phyloP scores from a whole-genome alignment of 2,888 invertebrate genomes.

The Acleris holmiana region DNA sequence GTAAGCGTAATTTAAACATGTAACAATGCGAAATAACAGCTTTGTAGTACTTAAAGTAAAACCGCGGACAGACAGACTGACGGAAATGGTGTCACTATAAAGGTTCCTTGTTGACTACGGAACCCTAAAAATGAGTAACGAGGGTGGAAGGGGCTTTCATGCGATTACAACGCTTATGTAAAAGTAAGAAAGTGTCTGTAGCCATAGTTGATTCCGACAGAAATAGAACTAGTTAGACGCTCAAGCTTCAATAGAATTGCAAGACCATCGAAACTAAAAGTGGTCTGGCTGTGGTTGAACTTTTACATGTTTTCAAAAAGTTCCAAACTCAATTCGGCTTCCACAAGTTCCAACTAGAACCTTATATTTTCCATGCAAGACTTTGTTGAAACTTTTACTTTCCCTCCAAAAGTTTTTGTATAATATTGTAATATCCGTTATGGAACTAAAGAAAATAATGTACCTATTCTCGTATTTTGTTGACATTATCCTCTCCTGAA shows the following conservation, averaged over 20 bases:
- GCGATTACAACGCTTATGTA: too few relatives aligned
- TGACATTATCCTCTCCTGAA: too few relatives aligned
- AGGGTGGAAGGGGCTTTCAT: too few relatives aligned
- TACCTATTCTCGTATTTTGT: too few relatives aligned
- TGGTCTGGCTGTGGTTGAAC: conserved; percentile 25
- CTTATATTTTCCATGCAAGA: conserved; percentile 22
- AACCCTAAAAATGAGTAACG: too few relatives aligned
- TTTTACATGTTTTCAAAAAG: conserved; percentile 33
- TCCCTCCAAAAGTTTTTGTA: conserved; percentile 13
- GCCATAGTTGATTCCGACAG: not conserved
- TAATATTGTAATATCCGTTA: conserved; percentile 22
- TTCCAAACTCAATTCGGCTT: conserved; percentile 33
- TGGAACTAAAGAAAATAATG: not conserved
- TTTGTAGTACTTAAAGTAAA: too few relatives aligned
- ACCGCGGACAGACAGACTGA: too few relatives aligned
- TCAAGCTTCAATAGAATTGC: conserved; percentile 12
- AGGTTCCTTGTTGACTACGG: too few relatives aligned
- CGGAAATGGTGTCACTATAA: too few relatives aligned
- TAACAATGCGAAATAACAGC: too few relatives aligned
- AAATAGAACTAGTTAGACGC: not conserved
- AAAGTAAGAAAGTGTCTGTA: too few relatives aligned
- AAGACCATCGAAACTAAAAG: conserved; percentile 9
- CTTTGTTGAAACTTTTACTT: conserved; percentile 22
- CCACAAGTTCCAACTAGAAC: conserved; percentile 25
- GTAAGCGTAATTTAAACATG: too few relatives aligned